These are phyloP conservation scores for Drosophila chauvacae DNA, from an alignment of 1,140 invertebrate genomes.

Conservation along the genomic window DNA sequence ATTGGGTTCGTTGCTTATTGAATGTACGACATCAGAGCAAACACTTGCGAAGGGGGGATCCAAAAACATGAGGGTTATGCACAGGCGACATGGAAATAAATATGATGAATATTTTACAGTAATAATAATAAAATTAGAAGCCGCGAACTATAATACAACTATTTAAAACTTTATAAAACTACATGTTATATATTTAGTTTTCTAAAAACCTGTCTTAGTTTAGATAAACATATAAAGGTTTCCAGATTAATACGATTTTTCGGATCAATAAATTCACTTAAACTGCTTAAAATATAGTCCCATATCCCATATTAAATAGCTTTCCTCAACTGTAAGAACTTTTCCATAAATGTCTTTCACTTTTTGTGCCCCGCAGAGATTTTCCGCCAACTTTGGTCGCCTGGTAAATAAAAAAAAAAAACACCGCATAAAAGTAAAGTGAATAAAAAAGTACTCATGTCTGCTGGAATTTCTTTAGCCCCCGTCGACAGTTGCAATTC, in stretches of 20 bases:
- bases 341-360: not conserved
- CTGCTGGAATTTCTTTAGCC: constrained; percentile 18
- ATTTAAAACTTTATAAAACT: not conserved
- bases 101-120: not conserved
- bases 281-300: no score
- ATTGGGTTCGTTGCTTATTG: constrained; percentile 65
- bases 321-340: not conserved
- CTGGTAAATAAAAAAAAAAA: constrained; percentile 33
- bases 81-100: constrained; percentile 48
- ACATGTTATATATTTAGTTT: not conserved
- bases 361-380: not conserved
- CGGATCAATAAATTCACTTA: no score
- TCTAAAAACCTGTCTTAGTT: no score
- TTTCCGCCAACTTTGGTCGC: constrained; percentile 17
- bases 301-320: not conserved
- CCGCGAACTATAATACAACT: not conserved
- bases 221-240: not conserved
- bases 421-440: constrained; percentile 9
- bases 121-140: not conserved
- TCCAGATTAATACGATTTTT: not conserved
- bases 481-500: constrained; percentile 48
- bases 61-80: constrained; percentile 3
- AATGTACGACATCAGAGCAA: constrained; percentile 63
- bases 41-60: constrained; percentile 29
- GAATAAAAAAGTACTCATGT: constrained; percentile 40